A percentile compares a stretch with the other conserved stretches of the same genome.
These are phyloP conservation scores for Rhynchonycteris naso DNA, from an alignment of 2,797 vertebrate genomes.

Conservation along the genomic window DNA sequence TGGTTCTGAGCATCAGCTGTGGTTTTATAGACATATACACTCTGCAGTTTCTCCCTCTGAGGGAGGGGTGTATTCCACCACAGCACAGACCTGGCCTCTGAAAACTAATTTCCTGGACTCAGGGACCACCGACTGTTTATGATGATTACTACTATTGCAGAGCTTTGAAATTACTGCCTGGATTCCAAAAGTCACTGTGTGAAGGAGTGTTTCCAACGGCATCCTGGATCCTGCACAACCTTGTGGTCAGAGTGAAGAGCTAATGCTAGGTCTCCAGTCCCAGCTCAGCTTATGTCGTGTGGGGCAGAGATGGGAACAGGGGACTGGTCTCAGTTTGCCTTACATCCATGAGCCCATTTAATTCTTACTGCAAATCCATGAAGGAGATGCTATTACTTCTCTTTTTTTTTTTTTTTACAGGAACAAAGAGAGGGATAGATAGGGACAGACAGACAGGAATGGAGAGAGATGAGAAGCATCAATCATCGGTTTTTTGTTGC, in stretches of 20 bases:
- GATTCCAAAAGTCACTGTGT: neutral
- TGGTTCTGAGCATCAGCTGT: neutral
- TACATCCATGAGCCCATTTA: neutral
- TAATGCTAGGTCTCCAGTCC: neutral
- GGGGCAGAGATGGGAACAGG: neutral
- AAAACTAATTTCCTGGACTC: conserved; percentile 70
- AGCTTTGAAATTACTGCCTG: conserved; percentile 39
- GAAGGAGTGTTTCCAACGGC: neutral
- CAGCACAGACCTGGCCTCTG: conserved; percentile 37
- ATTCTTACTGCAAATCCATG: neutral
- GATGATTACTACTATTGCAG: conserved; percentile 4
- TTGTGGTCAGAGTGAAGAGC: neutral
- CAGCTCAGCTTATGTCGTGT: neutral
- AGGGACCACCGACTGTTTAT: conserved; percentile 50
- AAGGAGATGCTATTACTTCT: neutral
- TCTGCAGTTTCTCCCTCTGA: neutral
- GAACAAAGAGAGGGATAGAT: too few relatives aligned
- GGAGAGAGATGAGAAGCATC: too few relatives aligned
- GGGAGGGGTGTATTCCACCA: neutral
- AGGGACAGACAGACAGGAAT: too few relatives aligned
- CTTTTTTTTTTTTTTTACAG: too few relatives aligned
- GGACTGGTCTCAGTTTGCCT: neutral
- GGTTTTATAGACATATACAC: conserved; percentile 6
- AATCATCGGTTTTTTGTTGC: too few relatives aligned
- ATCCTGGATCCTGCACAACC: neutral